phyloP scores from a whole-genome alignment of 1,140 invertebrate genomes.

The Philopotamus ludificatus region DNA sequence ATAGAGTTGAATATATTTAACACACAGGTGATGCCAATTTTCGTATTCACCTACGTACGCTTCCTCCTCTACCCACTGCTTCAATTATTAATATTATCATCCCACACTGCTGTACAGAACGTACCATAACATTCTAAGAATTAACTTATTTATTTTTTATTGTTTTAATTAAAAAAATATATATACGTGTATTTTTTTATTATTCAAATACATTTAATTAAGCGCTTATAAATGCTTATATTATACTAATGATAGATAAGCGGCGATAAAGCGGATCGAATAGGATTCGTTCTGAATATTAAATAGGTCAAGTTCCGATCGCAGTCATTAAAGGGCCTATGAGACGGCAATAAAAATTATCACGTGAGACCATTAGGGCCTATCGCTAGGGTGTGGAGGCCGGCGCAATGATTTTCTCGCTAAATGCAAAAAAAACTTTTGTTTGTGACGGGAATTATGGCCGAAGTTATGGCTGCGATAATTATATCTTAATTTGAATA shows the following conservation, averaged over 20 bases:
- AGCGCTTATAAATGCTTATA: background rate
- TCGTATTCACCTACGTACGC: too few relatives aligned
- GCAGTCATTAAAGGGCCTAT: constrained; percentile 9
- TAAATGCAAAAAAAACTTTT: constrained; percentile 26
- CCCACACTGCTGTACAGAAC: too few relatives aligned
- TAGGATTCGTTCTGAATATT: background rate
- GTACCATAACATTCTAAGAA: too few relatives aligned
- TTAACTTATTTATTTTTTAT: too few relatives aligned
- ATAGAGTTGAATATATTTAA: too few relatives aligned
- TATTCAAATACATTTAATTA: background rate
- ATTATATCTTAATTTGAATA: constrained; percentile 19
- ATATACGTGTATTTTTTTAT: too few relatives aligned
- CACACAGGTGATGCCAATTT: too few relatives aligned
- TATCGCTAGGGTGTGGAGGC: background rate
- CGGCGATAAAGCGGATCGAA: constrained; percentile 2
- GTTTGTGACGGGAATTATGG: constrained; percentile 18
- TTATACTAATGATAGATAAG: background rate
- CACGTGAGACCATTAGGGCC: constrained; percentile 19
- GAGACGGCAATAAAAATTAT: constrained; percentile 22
- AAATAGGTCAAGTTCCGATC: background rate
- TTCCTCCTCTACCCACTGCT: too few relatives aligned
- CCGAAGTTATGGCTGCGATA: constrained; percentile 16
- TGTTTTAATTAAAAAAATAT: too few relatives aligned
- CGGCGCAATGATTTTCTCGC: constrained; percentile 13
- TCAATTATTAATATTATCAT: too few relatives aligned